Base-by-base conservation (phyloP, 2,797 vertebrate species). In the Discoglossus pictus region DNA sequence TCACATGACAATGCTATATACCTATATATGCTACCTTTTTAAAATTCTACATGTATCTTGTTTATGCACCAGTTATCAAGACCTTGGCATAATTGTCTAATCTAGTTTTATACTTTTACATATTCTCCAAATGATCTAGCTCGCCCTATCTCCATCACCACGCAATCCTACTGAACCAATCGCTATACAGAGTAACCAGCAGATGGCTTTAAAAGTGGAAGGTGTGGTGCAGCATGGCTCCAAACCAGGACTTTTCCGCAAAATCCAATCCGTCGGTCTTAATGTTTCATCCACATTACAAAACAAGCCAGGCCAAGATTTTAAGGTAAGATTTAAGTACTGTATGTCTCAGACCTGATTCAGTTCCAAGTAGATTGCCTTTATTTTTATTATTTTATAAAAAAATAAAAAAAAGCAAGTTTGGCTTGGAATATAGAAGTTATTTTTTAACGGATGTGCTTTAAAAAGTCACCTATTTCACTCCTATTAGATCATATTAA, bases 151-250 rank as follows among this genome's bases (percentile, higher is more conserved):
- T 1, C 97, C 97, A 0, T 95, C 97, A 1, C 96, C 96, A 0
- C 93, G 96, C 53, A 96, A 93, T 13, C 92, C 92, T 1, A 91
- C 85, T 6, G 97, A 99, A 70, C 96, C 97, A 6, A 97, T 99
- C 76, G 89, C 93, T 0, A 92, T 99, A 21, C 97, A 99, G 82
- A 98, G 86, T 79, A 98, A 86, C 75, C 97, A 99, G 82, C 97
- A 97, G 31, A 68, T 99, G 83, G 93, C 95, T 0, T 81, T 99
- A 11, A 99, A 99, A 77, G 96, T 99, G 27, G 97, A 99, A 76
- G 97, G 97, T 1, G 97, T 99, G 27, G 93, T 99, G 64, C 97
- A 99, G 79, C 97, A 98, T 0, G 97, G 96, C 10, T 92, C 94
- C 0, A 94, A 91, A 17, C 96, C 96, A 0, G 97, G 97, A 21